A percentile compares a stretch with the other conserved stretches of the same genome.
These are phyloP conservation scores for Oceanodroma leucorhoa DNA, from an alignment of 2,797 vertebrate species.

Conservation along the genomic window DNA sequence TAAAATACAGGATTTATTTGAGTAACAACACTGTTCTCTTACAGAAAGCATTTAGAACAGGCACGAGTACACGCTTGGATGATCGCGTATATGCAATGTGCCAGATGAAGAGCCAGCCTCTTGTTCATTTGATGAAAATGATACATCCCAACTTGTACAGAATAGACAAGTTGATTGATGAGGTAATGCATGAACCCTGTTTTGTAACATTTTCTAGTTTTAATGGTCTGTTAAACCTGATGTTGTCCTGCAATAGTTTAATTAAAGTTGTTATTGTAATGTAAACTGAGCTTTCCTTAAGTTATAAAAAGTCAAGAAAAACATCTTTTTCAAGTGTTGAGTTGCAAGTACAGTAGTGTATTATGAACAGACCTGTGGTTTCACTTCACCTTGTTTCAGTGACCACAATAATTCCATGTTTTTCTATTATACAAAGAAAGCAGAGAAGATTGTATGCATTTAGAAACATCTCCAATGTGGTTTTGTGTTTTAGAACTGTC, in stretches of 20 bases:
- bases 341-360: background rate
- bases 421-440: background rate
- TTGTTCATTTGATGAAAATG: conserved; percentile 90
- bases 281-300: rapidly evolving
- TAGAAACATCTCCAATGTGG: background rate
- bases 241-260: background rate
- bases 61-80: conserved; percentile 91
- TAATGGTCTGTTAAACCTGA: background rate
- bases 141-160: conserved; percentile 93
- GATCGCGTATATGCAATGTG: conserved; percentile 96
- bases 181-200: conserved; percentile 76
- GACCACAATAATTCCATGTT: background rate
- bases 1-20: background rate
- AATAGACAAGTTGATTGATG: conserved; percentile 90
- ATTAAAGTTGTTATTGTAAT: background rate
- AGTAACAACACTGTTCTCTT: background rate
- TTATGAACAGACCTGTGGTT: background rate
- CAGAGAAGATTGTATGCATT: background rate
- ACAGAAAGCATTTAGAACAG: conserved; percentile 93
- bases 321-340: background rate
- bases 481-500: background rate
- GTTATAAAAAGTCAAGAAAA: background rate
- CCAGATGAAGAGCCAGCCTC: conserved; percentile 94
- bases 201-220: background rate
- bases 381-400: background rate